Base-by-base conservation (phyloP, 2,797 vertebrate species). In the Diplodus sargus region DNA sequence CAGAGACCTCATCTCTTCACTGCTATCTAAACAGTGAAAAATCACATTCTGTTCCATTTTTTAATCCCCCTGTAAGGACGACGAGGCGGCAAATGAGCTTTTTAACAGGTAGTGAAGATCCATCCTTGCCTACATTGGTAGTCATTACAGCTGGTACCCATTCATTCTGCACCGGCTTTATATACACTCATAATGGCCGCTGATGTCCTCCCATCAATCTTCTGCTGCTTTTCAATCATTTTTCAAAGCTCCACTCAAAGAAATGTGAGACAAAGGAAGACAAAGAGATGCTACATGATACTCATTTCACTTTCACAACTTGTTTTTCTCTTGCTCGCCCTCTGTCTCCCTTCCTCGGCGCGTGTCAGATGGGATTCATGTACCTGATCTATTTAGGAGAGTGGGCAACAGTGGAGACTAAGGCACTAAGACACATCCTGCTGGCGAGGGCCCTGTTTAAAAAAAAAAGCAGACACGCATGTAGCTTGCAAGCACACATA, bases 371-470 rank as follows among this genome's bases (percentile, higher is more conserved):
- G 70, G 65, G 25, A 86, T 89, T 83, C 78, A 65, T 78, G 75
- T 77, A 85, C 74, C 76, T 85, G 78, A 81, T 83, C 76, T 77
- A 45, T 83, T 88, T 85, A 79, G 60, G 76, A 82, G 89, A 64
- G 70, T 28, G 79, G 83, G 71, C 67, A 72, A 77, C n/a, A 1
- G 61, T 51, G 64, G 78, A 87, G 74, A 73, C 78, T 80, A 82
- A 88, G 64, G 76, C 63, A 71, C 53, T 63, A 48, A 81, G 89
- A 87, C 85, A 87, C 67, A 64, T 83, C 84, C 87, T 86, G 70
- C 83, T 83, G 87, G 77, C 79, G 16, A 58, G 63, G 47, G 62
- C 60, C 67, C 47, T 74, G 60, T 72, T 70, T 65, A 53, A 77
- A 81, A 74, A 76, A 60, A 25, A 34, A 17, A 6, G 57, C 12